Evolutionary conservation across 2,888 invertebrate species (phyloP).

Genomic region (Noctua fimbriata): DNA sequence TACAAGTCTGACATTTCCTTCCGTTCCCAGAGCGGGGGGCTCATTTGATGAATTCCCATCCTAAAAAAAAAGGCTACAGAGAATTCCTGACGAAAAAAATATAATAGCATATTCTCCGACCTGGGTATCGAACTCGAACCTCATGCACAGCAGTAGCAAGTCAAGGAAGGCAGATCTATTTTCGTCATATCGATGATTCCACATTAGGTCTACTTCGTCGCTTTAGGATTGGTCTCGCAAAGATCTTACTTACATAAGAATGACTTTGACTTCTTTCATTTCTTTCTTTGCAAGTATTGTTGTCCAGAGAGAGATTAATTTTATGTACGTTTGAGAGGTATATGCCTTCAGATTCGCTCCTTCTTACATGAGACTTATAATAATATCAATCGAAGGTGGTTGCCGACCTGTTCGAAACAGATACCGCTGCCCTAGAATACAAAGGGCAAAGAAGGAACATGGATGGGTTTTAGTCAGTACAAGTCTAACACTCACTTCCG

Average conservation of each 20-base stretch:
- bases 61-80: too few species aligned
- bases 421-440: too few species aligned
- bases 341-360: neutral
- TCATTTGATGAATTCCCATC: too few species aligned
- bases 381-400: neutral
- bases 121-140: neutral
- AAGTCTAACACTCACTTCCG: too few species aligned
- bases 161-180: neutral
- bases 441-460: too few species aligned
- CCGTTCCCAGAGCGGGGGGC: too few species aligned
- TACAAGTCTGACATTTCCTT: too few species aligned
- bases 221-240: neutral
- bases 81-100: neutral
- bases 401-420: too few species aligned
- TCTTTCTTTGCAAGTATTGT: too few species aligned
- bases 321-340: neutral
- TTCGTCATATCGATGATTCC: neutral
- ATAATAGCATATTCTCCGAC: neutral
- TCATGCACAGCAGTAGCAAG: neutral
- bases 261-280: too few species aligned
- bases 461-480: too few species aligned
- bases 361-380: neutral
- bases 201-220: too few species aligned
- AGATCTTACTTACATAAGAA: neutral
- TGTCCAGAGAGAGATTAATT: neutral